These are phyloP conservation scores for Brachyistius frenatus DNA, from an alignment of 2,113 vertebrate species.

Conservation along the genomic window DNA sequence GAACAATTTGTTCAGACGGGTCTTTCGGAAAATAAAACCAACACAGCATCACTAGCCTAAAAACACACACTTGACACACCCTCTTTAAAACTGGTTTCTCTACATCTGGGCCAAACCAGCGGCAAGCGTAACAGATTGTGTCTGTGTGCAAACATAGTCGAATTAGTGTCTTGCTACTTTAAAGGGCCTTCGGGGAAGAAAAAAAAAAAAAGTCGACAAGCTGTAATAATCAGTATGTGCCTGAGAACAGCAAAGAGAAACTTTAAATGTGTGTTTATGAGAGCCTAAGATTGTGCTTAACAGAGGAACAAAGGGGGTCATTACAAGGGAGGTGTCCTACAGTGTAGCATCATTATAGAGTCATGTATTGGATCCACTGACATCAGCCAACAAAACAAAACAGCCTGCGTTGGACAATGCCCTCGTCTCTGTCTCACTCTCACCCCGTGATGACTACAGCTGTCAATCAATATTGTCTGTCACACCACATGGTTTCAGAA, in stretches of 20 bases:
- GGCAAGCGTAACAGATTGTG: conserved; percentile 22
- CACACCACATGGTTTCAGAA: conserved; percentile 20
- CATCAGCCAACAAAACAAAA: conserved; percentile 53
- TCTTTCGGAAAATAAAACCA: conserved; percentile 33
- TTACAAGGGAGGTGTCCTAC: conserved; percentile 37
- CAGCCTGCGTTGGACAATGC: conserved; percentile 35
- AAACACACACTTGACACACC: conserved; percentile 62
- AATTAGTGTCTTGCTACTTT: conserved; percentile 17
- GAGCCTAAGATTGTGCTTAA: conserved; percentile 1
- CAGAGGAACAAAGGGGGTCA: conserved; percentile 28
- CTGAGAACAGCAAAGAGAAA: conserved; percentile 22
- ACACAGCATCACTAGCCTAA: conserved; percentile 39
- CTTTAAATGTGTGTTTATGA: conserved; percentile 6
- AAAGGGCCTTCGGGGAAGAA: neutral
- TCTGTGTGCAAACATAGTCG: conserved; percentile 29
- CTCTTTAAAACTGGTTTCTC: conserved; percentile 77
- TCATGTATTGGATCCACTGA: conserved; percentile 50
- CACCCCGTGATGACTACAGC: conserved; percentile 25
- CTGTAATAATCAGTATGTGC: conserved; percentile 17
- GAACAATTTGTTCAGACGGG: conserved; percentile 36
- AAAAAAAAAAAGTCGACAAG: conserved; percentile 9
- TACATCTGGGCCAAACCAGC: conserved; percentile 54
- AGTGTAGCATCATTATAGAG: conserved; percentile 46
- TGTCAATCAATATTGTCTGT: conserved; percentile 37
- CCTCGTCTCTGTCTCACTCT: conserved; percentile 25